phyloP scores from a whole-genome alignment of 2,797 vertebrate genomes.

The Pyrocephalus nanus region DNA sequence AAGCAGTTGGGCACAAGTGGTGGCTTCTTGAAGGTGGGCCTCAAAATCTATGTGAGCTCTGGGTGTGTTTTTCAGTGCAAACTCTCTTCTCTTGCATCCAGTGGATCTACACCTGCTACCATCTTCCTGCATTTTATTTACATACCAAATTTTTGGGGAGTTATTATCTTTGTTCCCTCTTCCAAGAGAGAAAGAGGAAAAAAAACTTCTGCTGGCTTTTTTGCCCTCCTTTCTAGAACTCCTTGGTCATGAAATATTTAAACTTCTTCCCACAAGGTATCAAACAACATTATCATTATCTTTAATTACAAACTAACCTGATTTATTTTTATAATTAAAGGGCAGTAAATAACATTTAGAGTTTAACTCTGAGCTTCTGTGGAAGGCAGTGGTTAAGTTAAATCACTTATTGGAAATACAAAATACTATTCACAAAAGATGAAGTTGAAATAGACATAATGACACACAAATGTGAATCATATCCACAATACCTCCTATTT shows the following conservation, averaged over 20 bases:
- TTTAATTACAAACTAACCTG: slow-evolving; percentile 63
- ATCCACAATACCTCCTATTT: neutral
- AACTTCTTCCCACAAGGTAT: slow-evolving; percentile 52
- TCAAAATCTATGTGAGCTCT: neutral
- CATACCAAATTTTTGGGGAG: neutral
- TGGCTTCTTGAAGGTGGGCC: neutral
- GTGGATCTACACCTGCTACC: neutral
- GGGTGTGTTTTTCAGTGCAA: neutral
- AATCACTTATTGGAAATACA: slow-evolving; percentile 33
- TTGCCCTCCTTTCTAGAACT: neutral
- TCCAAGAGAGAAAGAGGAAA: neutral
- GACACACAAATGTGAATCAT: neutral
- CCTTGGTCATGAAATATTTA: slow-evolving; percentile 29
- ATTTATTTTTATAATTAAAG: slow-evolving; percentile 56
- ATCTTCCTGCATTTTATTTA: neutral
- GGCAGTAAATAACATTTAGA: slow-evolving; percentile 30
- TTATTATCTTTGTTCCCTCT: neutral
- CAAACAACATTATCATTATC: slow-evolving; percentile 59
- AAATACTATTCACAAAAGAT: neutral
- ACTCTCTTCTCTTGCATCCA: neutral
- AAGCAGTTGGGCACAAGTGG: neutral
- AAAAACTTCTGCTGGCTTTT: neutral
- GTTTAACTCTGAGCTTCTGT: slow-evolving; percentile 35
- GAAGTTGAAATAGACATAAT: neutral
- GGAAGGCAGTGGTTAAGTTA: slow-evolving; percentile 36